A percentile compares a stretch with the other conserved stretches of the same genome.
Evolutionary conservation across 2,113 vertebrate species (phyloP).

Genomic region (Orthonyx spaldingii): DNA sequence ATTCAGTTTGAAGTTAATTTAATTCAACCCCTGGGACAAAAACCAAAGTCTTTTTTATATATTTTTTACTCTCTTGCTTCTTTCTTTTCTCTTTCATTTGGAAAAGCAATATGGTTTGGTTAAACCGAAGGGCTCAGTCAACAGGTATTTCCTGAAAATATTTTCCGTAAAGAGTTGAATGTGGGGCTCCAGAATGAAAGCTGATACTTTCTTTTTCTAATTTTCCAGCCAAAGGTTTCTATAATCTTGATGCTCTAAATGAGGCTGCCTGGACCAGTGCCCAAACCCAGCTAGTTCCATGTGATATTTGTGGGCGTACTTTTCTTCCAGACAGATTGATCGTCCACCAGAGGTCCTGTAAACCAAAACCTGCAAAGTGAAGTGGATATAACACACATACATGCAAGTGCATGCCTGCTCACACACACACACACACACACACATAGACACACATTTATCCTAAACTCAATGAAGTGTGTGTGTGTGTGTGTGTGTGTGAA

Average conservation of each 20-base stretch:
- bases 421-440: neutral
- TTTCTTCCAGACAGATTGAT: constrained; percentile 81
- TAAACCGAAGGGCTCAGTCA: constrained; percentile 73
- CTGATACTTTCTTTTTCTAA: constrained; percentile 63
- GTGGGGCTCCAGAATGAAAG: constrained; percentile 70
- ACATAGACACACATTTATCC: neutral
- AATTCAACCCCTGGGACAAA: constrained; percentile 59
- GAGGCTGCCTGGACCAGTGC: constrained; percentile 77
- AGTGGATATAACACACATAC: neutral
- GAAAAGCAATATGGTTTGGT: constrained; percentile 65
- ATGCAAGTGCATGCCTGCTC: neutral
- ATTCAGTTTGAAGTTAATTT: constrained; percentile 61
- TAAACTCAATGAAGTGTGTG: neutral
- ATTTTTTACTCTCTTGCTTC: constrained; percentile 4
- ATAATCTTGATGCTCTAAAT: constrained; percentile 77
- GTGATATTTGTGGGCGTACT: constrained; percentile 75
- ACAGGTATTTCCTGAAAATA: constrained; percentile 81
- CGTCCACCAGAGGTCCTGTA: constrained; percentile 77
- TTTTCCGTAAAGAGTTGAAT: constrained; percentile 71
- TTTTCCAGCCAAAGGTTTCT: constrained; percentile 79
- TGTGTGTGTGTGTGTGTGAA: neutral
- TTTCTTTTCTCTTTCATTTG: constrained; percentile 35
- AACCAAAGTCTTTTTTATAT: constrained; percentile 9
- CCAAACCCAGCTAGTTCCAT: constrained; percentile 78
- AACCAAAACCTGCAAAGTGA: constrained; percentile 66